Conservation (phyloP, 2,113 vertebrate genomes). For the Cochlearius cochlearius region DNA sequence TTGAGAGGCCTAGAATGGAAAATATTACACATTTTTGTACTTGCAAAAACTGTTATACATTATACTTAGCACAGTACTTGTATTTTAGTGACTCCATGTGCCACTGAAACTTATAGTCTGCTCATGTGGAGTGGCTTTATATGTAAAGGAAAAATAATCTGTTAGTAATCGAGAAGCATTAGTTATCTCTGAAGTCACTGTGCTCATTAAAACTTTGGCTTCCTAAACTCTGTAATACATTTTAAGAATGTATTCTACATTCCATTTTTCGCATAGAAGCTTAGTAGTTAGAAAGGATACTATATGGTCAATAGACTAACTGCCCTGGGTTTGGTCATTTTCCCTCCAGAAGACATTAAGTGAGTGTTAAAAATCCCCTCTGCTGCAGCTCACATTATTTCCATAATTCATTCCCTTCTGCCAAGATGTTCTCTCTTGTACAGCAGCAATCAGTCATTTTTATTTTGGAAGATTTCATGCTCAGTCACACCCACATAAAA, state of each 20-base stretch:
- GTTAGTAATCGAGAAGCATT: neutral
- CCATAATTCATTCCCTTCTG: neutral
- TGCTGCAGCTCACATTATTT: neutral
- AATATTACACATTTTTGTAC: neutral
- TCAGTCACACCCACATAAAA: neutral
- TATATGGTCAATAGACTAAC: neutral
- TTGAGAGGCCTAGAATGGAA: neutral
- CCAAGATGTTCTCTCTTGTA: neutral
- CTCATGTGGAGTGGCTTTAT: neutral
- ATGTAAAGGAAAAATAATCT: slow-evolving; percentile 18
- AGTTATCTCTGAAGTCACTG: slow-evolving; percentile 30
- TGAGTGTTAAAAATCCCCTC: neutral
- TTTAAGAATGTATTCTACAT: neutral
- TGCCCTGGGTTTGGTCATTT: neutral
- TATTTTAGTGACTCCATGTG: neutral
- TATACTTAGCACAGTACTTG: neutral
- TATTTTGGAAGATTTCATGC: neutral
- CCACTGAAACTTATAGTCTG: neutral
- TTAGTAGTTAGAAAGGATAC: neutral
- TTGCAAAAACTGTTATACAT: neutral
- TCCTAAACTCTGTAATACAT: neutral
- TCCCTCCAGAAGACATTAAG: neutral
- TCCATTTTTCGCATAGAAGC: neutral
- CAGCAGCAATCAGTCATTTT: neutral
- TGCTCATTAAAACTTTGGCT: slow-evolving; percentile 21